Percentiles rank a stretch among this genome's conserved stretches.
These are phyloP conservation scores for Platyura marginata DNA, from an alignment of 1,140 invertebrate species.

Conservation along the genomic window DNA sequence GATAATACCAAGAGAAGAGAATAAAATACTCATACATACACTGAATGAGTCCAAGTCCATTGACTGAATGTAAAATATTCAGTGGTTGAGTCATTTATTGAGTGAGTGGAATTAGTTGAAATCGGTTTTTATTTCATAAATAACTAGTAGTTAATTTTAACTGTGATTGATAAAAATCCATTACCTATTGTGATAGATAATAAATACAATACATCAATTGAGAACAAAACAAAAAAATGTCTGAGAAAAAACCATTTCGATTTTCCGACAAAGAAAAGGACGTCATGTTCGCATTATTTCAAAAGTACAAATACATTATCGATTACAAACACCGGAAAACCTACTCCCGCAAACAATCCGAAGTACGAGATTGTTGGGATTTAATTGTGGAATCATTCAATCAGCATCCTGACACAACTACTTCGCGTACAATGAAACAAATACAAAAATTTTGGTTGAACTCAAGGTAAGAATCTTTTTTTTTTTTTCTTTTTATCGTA, in stretches of 20 bases:
- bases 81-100: too few relatives aligned
- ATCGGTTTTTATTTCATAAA: too few relatives aligned
- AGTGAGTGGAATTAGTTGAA: too few relatives aligned
- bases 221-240: neutral
- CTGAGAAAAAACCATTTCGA: constrained; percentile 5
- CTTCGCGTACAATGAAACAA: constrained; percentile 19
- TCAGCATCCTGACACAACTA: constrained; percentile 15
- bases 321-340: constrained; percentile 13
- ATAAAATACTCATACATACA: too few relatives aligned
- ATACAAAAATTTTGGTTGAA: constrained; percentile 24
- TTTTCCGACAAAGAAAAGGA: constrained; percentile 22
- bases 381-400: constrained; percentile 21
- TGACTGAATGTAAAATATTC: too few relatives aligned
- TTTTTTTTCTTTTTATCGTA: too few relatives aligned
- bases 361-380: constrained; percentile 22
- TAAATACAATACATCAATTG: too few relatives aligned
- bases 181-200: too few relatives aligned
- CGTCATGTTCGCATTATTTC: constrained; percentile 18
- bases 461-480: constrained; percentile 12
- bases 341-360: constrained; percentile 17
- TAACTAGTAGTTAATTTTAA: too few relatives aligned
- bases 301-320: constrained; percentile 20
- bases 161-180: too few relatives aligned
- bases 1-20: too few relatives aligned
- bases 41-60: too few relatives aligned